Evolutionary conservation across 1,140 invertebrate genomes (phyloP), one percentile per base, ranked within the genome.

Genomic region (Oryctes rhinoceros): DNA sequence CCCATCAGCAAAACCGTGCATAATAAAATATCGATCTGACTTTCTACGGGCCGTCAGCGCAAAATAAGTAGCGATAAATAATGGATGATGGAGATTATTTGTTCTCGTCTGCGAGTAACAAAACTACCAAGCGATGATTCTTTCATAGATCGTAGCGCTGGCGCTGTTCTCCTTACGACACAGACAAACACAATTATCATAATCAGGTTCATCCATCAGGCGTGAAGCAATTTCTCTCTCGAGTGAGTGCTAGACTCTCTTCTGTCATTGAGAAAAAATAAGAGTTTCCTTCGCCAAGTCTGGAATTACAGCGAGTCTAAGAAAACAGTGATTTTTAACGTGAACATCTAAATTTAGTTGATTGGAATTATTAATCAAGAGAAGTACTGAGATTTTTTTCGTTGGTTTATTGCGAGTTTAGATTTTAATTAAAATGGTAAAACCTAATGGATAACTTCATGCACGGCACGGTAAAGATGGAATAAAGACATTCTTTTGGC

Each of bases 121-220:
- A n/a, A 59, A n/a, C 15, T 18, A 5, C 15, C 1, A 11, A 4
- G 53, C 3, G 53, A 18, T 59, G 53, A 59, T 6, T n/a, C 1
- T 13, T 59, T 4, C 53, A n/a, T 59, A 6, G 53, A 59, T 59
- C 18, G 53, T 59, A n/a, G 10, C 9, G 9, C 7, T 44, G 7
- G 18, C 4, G 53, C 53, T 59, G 53, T 18, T n/a, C 15, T n/a
- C 13, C 15, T 18, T 59, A n/a, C 15, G 5, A 18, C 49, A 53
- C 49, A 53, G 49, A 53, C 53, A 59, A 59, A 59, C 53, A 59
- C 53, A 59, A 59, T 59, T 59, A 59, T 59, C 53, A 59, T 59
- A 59, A 59, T 18, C 53, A 59, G 53, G 53, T 18, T 59, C 53
- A 59, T 59, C 53, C 53, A 59, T 59, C 53, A 59, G 15, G 53